These are phyloP conservation scores for Nycteola revayana DNA, from an alignment of 2,888 invertebrate genomes.

Conservation along the genomic window DNA sequence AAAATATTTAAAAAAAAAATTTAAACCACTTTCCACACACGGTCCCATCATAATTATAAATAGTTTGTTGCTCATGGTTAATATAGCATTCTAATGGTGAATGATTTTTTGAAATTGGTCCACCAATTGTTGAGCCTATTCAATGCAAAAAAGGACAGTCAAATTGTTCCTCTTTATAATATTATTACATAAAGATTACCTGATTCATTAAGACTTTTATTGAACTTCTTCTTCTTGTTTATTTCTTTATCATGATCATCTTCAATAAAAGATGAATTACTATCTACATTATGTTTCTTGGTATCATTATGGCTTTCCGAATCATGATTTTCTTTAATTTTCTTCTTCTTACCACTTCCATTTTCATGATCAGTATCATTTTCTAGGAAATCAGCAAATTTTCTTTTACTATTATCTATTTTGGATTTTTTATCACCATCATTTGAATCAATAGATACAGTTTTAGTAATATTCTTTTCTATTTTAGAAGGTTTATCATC, in stretches of 20 bases:
- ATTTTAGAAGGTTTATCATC: conserved; percentile 8
- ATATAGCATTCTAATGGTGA: no score
- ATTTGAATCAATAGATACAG: conserved; percentile 19
- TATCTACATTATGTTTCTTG: conserved; percentile 12
- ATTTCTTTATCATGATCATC: conserved; percentile 20
- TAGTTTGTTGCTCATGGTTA: no score
- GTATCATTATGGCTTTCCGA: conserved; percentile 3
- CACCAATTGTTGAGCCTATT: no score
- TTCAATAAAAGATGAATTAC: conserved; percentile 27
- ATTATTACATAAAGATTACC: no score
- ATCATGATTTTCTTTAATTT: conserved; percentile 11
- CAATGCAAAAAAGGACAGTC: no score
- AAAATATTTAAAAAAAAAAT: no score
- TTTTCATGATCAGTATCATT: conserved; percentile 17
- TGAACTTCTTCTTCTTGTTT: conserved; percentile 39
- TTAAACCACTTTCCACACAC: no score
- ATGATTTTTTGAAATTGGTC: no score
- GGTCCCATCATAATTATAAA: no score
- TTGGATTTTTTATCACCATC: conserved; percentile 34
- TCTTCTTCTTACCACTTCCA: conserved; percentile 28
- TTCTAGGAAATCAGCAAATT: conserved; percentile 56
- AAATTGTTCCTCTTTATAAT: no score
- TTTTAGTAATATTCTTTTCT: conserved; percentile 16
- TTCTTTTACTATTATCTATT: conserved; percentile 44
- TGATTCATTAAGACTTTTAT: conserved; percentile 64